Conservation (phyloP, 2,888 invertebrate genomes). For the Mesorhabditis spiculigera region DNA sequence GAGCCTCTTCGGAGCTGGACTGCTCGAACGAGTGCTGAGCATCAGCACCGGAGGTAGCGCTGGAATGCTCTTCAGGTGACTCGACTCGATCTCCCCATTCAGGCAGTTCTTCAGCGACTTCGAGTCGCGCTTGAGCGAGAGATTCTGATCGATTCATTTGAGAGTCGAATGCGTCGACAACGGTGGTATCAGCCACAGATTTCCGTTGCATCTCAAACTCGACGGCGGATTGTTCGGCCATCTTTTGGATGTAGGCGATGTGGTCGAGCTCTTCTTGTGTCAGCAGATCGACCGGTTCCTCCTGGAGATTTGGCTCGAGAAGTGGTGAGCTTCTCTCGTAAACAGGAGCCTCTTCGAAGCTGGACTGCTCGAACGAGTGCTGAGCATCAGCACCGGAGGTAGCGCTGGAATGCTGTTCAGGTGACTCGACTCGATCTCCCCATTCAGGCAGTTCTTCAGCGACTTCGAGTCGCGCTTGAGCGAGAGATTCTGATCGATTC, state of each 20-base stretch:
- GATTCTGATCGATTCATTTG: neutral
- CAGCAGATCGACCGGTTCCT: constrained; percentile 11
- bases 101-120: constrained; percentile 11
- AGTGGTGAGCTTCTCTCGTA: neutral
- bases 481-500: constrained; percentile 16
- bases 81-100: neutral
- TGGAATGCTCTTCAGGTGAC: constrained; percentile 9
- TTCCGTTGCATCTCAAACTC: neutral
- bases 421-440: neutral
- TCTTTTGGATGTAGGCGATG: constrained; percentile 26
- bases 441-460: constrained; percentile 6
- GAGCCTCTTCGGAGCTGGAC: neutral
- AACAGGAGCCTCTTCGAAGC: neutral
- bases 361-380: constrained; percentile 9
- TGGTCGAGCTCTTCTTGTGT: constrained; percentile 33
- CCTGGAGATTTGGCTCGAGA: neutral
- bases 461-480: neutral
- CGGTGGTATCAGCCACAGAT: neutral
- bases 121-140: neutral
- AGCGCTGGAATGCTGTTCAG: constrained; percentile 10
- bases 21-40: constrained; percentile 8
- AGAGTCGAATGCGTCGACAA: neutral
- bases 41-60: constrained; percentile 15
- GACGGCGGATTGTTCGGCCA: constrained; percentile 23
- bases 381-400: constrained; percentile 14